Percentiles rank a stretch among this genome's conserved stretches.
Evolutionary conservation across 2,888 invertebrate species (phyloP).

Genomic region (Agrochola lychnidis): DNA sequence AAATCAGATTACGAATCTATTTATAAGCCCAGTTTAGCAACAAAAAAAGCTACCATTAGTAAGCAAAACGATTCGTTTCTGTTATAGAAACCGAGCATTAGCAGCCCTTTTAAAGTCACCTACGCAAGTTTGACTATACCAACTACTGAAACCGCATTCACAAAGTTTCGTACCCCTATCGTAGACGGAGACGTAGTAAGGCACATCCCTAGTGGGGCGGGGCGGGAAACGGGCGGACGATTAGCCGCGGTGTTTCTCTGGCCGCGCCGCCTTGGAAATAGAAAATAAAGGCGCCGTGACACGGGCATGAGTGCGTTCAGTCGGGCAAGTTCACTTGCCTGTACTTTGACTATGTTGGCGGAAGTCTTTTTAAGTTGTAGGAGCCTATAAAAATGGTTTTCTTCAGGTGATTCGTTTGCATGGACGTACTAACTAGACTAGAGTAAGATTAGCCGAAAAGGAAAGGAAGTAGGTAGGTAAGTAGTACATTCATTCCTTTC

Average conservation of each 20-base stretch:
- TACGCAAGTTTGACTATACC: not conserved
- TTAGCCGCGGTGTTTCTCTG: constrained; percentile 87
- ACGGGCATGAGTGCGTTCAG: constrained; percentile 73
- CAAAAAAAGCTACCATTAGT: too few relatives aligned
- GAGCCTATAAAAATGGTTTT: not conserved
- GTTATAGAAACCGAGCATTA: too few relatives aligned
- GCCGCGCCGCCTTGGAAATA: constrained; percentile 85
- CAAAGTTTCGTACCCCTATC: constrained; percentile 30
- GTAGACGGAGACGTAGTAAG: constrained; percentile 45
- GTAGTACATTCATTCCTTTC: too few relatives aligned
- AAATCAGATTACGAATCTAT: too few relatives aligned
- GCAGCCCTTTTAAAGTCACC: not conserved
- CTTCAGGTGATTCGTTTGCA: not conserved
- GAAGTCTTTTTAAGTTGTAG: not conserved
- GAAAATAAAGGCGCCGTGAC: constrained; percentile 88
- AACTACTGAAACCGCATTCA: not conserved
- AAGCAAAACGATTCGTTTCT: too few relatives aligned
- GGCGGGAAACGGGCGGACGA: constrained; percentile 85
- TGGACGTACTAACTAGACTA: too few relatives aligned
- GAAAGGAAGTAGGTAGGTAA: too few relatives aligned
- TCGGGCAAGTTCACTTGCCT: constrained; percentile 64
- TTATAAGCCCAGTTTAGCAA: too few relatives aligned
- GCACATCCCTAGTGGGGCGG: constrained; percentile 77
- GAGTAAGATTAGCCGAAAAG: not conserved
- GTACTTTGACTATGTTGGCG: not conserved